These are phyloP conservation scores for Echiichthys vipera DNA, from an alignment of 2,797 vertebrate genomes.

Conservation along the genomic window DNA sequence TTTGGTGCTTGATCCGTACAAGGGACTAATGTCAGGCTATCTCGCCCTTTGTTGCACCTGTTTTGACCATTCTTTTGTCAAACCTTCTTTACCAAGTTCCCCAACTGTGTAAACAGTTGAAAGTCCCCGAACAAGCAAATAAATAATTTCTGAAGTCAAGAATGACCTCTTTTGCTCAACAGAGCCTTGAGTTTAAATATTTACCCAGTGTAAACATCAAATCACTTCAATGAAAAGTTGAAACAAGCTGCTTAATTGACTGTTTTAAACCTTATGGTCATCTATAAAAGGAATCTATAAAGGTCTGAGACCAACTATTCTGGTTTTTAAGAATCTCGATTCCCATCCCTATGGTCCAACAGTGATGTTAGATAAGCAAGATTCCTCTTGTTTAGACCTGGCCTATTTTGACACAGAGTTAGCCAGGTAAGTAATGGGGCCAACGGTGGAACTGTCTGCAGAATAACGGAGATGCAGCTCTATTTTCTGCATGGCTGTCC, in stretches of 20 bases:
- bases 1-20: neutral
- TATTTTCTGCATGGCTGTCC: conserved; percentile 66
- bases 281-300: too few relatives aligned
- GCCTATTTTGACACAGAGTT: conserved; percentile 50
- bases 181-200: too few relatives aligned
- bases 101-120: too few relatives aligned
- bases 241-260: too few relatives aligned
- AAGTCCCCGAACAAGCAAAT: too few relatives aligned
- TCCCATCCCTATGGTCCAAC: conserved; percentile 1
- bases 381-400: conserved; percentile 58
- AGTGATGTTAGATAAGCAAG: conserved; percentile 19
- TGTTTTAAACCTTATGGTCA: too few relatives aligned
- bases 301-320: too few relatives aligned
- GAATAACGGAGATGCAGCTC: conserved; percentile 58
- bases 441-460: conserved; percentile 38
- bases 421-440: conserved; percentile 64
- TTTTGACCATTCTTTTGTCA: neutral
- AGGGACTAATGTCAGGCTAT: neutral
- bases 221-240: too few relatives aligned
- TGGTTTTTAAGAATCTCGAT: too few relatives aligned
- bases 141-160: too few relatives aligned
- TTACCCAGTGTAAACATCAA: too few relatives aligned
- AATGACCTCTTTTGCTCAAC: too few relatives aligned
- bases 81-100: neutral
- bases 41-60: neutral